Conservation (phyloP, 2,797 vertebrate species). For the Valencia hispanica region DNA sequence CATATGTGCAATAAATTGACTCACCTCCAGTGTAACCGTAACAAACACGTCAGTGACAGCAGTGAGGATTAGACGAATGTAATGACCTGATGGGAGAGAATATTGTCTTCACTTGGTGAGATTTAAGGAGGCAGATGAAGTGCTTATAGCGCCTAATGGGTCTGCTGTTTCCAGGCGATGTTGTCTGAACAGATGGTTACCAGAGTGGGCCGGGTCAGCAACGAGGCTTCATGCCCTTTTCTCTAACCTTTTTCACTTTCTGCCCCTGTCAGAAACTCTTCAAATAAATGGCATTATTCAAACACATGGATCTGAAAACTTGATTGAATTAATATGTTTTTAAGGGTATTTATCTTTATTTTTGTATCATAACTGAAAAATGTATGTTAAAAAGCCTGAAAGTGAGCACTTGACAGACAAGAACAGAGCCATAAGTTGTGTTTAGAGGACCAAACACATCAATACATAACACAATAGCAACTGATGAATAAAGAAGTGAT, state of each 20-base stretch:
- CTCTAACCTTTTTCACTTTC: conserved; percentile 44
- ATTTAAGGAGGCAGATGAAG: conserved; percentile 46
- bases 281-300: conserved; percentile 7
- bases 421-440: background rate
- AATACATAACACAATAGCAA: background rate
- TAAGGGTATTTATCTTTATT: background rate
- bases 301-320: background rate
- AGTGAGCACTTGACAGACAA: no score
- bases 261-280: conserved; percentile 49
- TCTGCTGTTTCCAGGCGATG: conserved; percentile 37
- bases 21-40: background rate
- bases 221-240: conserved; percentile 46
- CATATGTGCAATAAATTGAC: background rate
- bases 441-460: background rate
- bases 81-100: conserved; percentile 7
- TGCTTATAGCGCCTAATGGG: conserved; percentile 49
- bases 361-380: background rate
- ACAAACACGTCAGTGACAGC: conserved; percentile 19
- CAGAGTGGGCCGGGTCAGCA: conserved; percentile 38
- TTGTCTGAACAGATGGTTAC: conserved; percentile 67
- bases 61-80: conserved; percentile 7
- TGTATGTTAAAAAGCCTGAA: background rate
- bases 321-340: background rate
- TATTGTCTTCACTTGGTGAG: conserved; percentile 22
- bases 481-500: background rate